phyloP scores from a whole-genome alignment of 2,888 invertebrate genomes.

The Mesopsocus fuscifrons region DNA sequence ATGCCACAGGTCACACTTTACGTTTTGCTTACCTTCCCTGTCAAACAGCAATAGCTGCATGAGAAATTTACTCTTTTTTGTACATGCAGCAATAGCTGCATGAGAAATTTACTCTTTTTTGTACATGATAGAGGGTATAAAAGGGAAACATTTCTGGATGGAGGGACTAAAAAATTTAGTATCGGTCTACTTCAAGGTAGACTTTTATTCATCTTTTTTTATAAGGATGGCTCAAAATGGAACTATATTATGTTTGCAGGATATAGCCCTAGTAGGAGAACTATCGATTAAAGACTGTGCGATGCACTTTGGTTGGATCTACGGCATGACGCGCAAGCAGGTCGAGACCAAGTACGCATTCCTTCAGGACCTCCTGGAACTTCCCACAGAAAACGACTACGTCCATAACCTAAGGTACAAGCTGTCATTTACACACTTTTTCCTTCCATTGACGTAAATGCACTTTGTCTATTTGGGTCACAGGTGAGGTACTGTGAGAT shows the following conservation, averaged over 20 bases:
- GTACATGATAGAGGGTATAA: too few species aligned
- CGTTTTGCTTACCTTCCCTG: too few species aligned
- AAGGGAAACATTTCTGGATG: constrained; percentile 7
- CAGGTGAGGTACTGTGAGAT: too few species aligned
- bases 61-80: neutral
- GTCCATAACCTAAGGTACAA: constrained; percentile 33
- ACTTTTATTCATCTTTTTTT: too few species aligned
- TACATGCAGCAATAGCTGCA: neutral
- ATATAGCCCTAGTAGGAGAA: constrained; percentile 58
- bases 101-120: constrained; percentile 1
- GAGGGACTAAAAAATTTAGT: neutral
- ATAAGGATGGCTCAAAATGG: neutral
- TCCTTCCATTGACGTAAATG: too few species aligned
- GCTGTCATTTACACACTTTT: too few species aligned
- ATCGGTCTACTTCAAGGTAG: neutral
- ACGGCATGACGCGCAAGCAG: constrained; percentile 41
- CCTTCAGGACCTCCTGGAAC: constrained; percentile 48
- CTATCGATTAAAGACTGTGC: constrained; percentile 69
- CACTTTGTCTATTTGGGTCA: too few species aligned
- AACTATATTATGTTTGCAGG: constrained; percentile 27
- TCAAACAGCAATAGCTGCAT: too few species aligned
- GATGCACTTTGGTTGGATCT: constrained; percentile 71
- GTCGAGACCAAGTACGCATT: constrained; percentile 42
- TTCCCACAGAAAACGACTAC: constrained; percentile 45
- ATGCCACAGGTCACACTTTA: constrained; percentile 73